Percentiles rank a stretch among this genome's conserved stretches.
Evolutionary conservation across 2,888 invertebrate genomes (phyloP).

Genomic region (Cylindroiulus punctatus): DNA sequence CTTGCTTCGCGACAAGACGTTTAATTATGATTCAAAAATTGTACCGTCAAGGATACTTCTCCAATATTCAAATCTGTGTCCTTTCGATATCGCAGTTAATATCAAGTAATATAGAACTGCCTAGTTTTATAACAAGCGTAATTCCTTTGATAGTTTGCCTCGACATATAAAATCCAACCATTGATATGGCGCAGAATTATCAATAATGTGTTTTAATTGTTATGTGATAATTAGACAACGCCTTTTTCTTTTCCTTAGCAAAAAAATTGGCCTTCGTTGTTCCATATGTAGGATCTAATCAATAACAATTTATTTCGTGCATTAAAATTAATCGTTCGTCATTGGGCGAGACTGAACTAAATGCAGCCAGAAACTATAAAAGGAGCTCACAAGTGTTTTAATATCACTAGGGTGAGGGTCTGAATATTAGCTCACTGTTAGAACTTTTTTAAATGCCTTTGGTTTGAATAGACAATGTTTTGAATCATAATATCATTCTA

Average conservation of each 20-base stretch:
- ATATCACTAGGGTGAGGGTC: background rate
- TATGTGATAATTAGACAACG: slow-evolving; percentile 43
- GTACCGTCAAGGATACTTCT: background rate
- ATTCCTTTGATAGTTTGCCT: slow-evolving; percentile 28
- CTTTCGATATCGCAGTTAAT: background rate
- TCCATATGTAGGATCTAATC: background rate
- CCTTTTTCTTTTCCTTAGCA: background rate
- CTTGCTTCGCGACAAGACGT: background rate
- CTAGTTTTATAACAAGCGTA: slow-evolving; percentile 40
- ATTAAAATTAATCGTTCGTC: background rate
- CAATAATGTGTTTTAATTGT: slow-evolving; percentile 43
- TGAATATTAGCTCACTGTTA: background rate
- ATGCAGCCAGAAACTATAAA: background rate
- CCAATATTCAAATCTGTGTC: background rate
- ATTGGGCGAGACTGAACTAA: slow-evolving; percentile 17
- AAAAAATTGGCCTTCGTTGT: slow-evolving; percentile 25
- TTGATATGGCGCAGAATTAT: background rate
- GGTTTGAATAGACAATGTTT: background rate
- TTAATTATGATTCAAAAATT: slow-evolving; percentile 13
- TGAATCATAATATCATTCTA: background rate
- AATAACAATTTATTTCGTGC: background rate
- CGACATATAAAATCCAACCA: slow-evolving; percentile 37
- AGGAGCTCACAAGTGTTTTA: background rate
- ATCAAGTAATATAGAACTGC: slow-evolving; percentile 21
- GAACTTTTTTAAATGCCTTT: background rate